Conservation (phyloP, 2,113 vertebrate species). For the Fulmarus glacialis region DNA sequence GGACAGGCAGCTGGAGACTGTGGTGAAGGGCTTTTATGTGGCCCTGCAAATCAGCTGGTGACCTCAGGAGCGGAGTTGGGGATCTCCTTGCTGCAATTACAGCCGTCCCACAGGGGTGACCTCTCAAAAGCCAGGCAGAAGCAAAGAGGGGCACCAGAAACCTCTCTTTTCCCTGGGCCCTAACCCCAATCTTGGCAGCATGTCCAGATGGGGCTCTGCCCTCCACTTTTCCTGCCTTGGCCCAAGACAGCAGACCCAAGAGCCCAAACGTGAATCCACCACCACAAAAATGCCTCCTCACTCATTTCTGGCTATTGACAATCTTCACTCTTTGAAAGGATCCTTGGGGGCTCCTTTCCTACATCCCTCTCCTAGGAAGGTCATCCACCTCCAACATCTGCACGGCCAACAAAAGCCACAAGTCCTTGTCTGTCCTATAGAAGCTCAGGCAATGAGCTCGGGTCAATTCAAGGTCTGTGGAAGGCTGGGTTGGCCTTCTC, state of each 20-base stretch:
- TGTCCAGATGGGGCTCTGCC: not conserved
- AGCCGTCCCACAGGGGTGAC: fast-evolving
- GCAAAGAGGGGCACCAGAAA: not conserved
- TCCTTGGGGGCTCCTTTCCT: not conserved
- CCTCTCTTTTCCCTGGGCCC: not conserved
- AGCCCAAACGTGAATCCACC: not conserved
- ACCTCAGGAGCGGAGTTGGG: not conserved
- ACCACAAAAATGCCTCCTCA: not conserved
- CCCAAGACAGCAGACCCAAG: not conserved
- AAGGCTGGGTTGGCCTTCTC: not conserved
- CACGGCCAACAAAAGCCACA: not conserved
- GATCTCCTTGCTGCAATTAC: not conserved
- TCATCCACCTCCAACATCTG: not conserved
- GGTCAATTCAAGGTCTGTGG: not conserved
- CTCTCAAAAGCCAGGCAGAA: not conserved
- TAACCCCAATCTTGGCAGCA: not conserved
- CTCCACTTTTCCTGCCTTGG: not conserved
- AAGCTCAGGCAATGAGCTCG: not conserved
- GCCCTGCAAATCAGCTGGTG: not conserved
- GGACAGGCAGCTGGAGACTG: not conserved
- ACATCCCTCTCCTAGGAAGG: not conserved
- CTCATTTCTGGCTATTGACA: not conserved
- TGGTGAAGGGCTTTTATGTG: fast-evolving
- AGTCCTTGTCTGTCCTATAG: not conserved
- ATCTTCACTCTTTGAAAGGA: not conserved